Evolutionary conservation across 2,113 vertebrate genomes (phyloP), one percentile per base, ranked within the genome.

Genomic region (Tragelaphus strepsiceros): DNA sequence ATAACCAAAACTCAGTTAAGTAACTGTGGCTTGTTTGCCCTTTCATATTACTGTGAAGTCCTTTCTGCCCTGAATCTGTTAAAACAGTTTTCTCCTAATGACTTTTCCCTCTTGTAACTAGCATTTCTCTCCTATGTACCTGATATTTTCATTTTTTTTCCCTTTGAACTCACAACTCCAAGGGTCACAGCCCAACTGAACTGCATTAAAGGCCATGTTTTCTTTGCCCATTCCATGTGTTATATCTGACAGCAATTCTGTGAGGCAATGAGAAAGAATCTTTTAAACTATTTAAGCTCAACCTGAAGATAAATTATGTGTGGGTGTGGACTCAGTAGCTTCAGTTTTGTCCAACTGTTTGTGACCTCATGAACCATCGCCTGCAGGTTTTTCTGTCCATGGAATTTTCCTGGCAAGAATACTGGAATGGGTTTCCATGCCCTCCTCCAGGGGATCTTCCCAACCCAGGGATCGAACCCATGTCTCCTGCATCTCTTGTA

Each of bases 1-100:
- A 97, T 64, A 96, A 91, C 17, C 3, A 88, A 95, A 91, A 88
- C 21, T 80, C 54, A 46, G 64, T 82, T 81, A 94, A 88, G 71
- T 58, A 94, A 92, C 88, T 62, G 46, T 93, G 19, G 3, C 81
- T 92, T 97, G 28, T 96, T 93, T 97, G 77, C 59, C 81, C 84
- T 90, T 97, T 90, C 39, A 90, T 85, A 96, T 46, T 85, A 94
- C 46, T 39, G 4, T 64, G 61, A 95, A 86, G 64, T 91, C n/a
- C 28, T 96, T 89, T 89, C 32, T 96, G 51, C 39, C 53, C n/a
- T 80, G 22, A 95, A 39, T 93, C 30, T 88, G 30, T 67, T 91
- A 93, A 86, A 93, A 49, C 89, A 39, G 32, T 54, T 92, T 93
- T 96, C 53, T 89, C 90, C 83, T 96, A 96, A 82, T 77, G 53